Evolutionary conservation across 2,888 invertebrate species (phyloP).

Genomic region (Pollenia griseotomentosa): DNA sequence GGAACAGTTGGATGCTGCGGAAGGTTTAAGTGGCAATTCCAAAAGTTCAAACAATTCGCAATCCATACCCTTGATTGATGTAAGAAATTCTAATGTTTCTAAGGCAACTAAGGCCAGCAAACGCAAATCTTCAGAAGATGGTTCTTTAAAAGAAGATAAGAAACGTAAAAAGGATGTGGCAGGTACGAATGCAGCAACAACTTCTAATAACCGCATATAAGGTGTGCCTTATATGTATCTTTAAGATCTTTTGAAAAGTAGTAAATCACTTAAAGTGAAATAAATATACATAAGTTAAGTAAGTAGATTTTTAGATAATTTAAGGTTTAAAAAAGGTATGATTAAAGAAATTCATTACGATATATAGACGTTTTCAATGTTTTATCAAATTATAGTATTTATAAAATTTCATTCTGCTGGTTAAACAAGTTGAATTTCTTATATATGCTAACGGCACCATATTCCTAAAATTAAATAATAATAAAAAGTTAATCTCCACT

Average conservation of each 20-base stretch:
- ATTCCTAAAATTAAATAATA: too few relatives aligned
- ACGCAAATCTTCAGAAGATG: conserved; percentile 52
- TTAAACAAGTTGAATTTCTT: too few relatives aligned
- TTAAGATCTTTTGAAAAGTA: neutral
- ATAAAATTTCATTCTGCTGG: too few relatives aligned
- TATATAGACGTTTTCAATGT: too few relatives aligned
- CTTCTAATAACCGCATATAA: conserved; percentile 53
- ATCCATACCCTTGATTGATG: conserved; percentile 18
- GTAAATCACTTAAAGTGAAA: conserved; percentile 47
- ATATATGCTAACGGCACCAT: too few relatives aligned
- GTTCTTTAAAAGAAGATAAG: conserved; percentile 52
- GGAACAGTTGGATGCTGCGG: conserved; percentile 73
- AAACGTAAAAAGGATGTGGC: conserved; percentile 59
- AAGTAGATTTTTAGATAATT: neutral
- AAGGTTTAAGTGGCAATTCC: neutral
- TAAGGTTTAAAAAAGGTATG: too few relatives aligned
- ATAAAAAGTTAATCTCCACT: too few relatives aligned
- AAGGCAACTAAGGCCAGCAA: conserved; percentile 43
- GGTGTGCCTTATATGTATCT: neutral
- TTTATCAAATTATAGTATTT: too few relatives aligned
- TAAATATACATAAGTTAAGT: conserved; percentile 23
- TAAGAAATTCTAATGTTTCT: neutral
- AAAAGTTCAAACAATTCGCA: conserved; percentile 4
- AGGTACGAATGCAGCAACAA: neutral
- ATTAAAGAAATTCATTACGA: too few relatives aligned